Base-by-base conservation (phyloP, 2,113 vertebrate genomes). In the Phyllostomus discolor region DNA sequence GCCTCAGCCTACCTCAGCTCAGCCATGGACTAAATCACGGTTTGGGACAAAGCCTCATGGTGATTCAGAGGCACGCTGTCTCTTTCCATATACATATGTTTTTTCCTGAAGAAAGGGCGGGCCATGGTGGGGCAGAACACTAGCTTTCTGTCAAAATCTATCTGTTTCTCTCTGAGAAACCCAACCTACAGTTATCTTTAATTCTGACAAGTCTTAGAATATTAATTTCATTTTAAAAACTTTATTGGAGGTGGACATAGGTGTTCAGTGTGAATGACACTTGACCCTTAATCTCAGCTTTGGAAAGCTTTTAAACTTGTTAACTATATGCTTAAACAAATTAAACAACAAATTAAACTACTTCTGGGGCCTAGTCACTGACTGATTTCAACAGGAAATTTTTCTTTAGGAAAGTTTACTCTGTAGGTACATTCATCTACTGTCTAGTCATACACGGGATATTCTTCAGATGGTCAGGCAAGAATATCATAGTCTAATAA, bases 321-420 rank as follows among this genome's bases (percentile, higher is more conserved):
- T 97, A 97, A 96, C 97, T 46, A 80, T 52, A 93, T 72, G 50
- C 73, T 95, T 78, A 70, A 88, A 92, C 41, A 94, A 93, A 96
- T 84, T 91, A 88, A 96, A 91, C 91, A 91, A 28, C 48, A n/a
- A 96, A n/a, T n/a, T n/a, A n/a, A 94, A 97, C 93, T 93, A 94
- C 93, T 86, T 96, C 91, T 94, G 94, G 10, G 73, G 57, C 82
- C 95, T 95, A 76, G 73, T 88, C 59, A 43, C 73, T 72, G 89
- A 57, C 62, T 88, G 75, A 95, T 93, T 93, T 84, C 75, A 96
- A 41, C 64, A 90, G 95, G 80, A 96, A 92, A 78, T 93, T 93
- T 97, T 94, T 97, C 91, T 93, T 96, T 46, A 84, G 80, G 75
- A 93, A 90, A 85, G 83, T 95, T 96, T 62, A 92, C 81, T 94